phyloP scores from a whole-genome alignment of 2,888 invertebrate genomes.

The Eilema depressum region DNA sequence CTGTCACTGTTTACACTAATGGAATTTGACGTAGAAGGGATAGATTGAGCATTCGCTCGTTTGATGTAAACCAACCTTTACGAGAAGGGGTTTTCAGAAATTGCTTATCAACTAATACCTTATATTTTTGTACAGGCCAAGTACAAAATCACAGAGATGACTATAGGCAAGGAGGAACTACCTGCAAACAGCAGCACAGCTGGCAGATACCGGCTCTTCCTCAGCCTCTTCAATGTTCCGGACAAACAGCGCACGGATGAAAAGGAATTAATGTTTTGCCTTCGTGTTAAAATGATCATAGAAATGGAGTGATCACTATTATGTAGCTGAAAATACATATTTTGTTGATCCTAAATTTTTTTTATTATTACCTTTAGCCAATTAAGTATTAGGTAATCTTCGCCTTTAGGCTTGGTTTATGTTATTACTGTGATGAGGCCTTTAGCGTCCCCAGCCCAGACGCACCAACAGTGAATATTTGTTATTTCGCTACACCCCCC shows the following conservation, averaged over 20 bases:
- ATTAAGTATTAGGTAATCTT: no score
- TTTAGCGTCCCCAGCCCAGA: no score
- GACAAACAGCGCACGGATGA: conserved; percentile 54
- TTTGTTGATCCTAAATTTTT: neutral
- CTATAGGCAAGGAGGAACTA: conserved; percentile 57
- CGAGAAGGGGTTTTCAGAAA: no score
- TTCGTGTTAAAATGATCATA: conserved; percentile 63
- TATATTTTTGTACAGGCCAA: conserved; percentile 53
- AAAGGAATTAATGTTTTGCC: conserved; percentile 53
- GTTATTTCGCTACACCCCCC: no score
- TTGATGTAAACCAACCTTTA: no score
- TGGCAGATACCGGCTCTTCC: conserved; percentile 60
- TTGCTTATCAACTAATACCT: no score
- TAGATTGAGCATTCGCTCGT: no score
- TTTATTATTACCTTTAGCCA: neutral
- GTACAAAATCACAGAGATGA: conserved; percentile 58
- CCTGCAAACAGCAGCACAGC: conserved; percentile 61
- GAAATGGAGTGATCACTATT: conserved; percentile 43
- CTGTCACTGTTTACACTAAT: no score
- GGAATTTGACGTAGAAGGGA: no score
- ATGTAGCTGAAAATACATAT: neutral
- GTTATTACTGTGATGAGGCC: no score
- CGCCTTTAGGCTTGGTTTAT: no score
- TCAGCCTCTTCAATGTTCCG: conserved; percentile 56
- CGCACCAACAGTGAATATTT: no score